These are phyloP conservation scores for Cryptops parisi DNA, from an alignment of 2,888 invertebrate genomes.

Conservation along the genomic window DNA sequence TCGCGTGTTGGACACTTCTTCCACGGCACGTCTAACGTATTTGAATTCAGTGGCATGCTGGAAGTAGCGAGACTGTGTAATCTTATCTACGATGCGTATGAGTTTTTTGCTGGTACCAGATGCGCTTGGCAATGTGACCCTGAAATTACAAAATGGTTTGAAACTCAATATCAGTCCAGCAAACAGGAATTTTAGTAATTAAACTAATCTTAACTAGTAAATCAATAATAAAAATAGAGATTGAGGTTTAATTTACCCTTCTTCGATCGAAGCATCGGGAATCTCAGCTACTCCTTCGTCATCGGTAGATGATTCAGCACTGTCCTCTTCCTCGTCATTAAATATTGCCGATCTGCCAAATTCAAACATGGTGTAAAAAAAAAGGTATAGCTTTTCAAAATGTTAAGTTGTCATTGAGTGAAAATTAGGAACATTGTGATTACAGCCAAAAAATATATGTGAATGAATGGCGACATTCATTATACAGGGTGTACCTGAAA, in stretches of 20 bases:
- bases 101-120: constrained; percentile 44
- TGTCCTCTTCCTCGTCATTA: constrained; percentile 62
- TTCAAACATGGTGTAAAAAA: neutral
- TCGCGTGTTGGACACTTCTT: constrained; percentile 76
- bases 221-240: no score
- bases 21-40: constrained; percentile 75
- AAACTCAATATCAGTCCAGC: no score
- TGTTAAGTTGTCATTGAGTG: no score
- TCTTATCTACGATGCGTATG: constrained; percentile 65
- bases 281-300: constrained; percentile 35
- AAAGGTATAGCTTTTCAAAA: neutral
- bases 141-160: no score
- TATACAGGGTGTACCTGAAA: no score
- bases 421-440: no score
- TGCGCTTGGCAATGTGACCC: no score
- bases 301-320: constrained; percentile 62
- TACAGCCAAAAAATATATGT: no score
- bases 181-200: no score
- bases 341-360: constrained; percentile 37
- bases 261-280: constrained; percentile 21
- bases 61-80: constrained; percentile 72
- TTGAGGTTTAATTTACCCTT: constrained; percentile 14
- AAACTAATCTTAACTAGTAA: no score
- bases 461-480: no score
- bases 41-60: constrained; percentile 75